Base-by-base conservation (phyloP, 2,113 vertebrate species). In the Andinoacara biseriatus region DNA sequence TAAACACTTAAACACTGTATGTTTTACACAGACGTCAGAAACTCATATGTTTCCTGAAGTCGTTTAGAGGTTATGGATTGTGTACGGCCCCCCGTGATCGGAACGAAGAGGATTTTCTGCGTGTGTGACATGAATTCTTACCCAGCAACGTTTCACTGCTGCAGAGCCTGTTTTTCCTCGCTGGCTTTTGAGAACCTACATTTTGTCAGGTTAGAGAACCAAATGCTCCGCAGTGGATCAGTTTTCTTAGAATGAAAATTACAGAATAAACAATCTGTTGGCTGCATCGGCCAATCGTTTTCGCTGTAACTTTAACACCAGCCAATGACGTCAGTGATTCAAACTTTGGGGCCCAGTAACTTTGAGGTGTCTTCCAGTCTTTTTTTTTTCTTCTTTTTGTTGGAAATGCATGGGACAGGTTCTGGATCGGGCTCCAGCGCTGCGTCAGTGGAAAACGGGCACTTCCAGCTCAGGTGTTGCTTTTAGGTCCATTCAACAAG, bases 291-390 rank as follows among this genome's bases (percentile, higher is more conserved):
- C 62, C 14, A 10, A 14, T 46, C n/a, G 3, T 67, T 46, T 40
- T 67, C 46, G 40, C 63, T 67, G 40, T 46, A 67, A 67, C 5
- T 0, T 14, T 40, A 10, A 10, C 3, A 67, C 9, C 5, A 67
- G 63, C 22, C 8, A 46, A 46, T 46, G 43, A 67, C 26, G 2
- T 26, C 4, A 67, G 0, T 5, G 1, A 65, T 67, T 38, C 0
- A 18, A 67, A 26, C 14, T 40, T 26, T 67, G 63, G 14, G 0
- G 22, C 5, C 38, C 22, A 46, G 63, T 3, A 26, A 18, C 46
- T 40, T 46, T 67, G 63, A 46, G 40, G 40, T 3, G 0, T 1
- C 1, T 4, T 26, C 63, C 14, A 10, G 38, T 24, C n/a, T 26
- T 40, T 22, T 22, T 63, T 2, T 43, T 11, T 43, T 43, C n/a